phyloP scores from a whole-genome alignment of 2,113 vertebrate genomes.

The Ardeotis arabs region DNA sequence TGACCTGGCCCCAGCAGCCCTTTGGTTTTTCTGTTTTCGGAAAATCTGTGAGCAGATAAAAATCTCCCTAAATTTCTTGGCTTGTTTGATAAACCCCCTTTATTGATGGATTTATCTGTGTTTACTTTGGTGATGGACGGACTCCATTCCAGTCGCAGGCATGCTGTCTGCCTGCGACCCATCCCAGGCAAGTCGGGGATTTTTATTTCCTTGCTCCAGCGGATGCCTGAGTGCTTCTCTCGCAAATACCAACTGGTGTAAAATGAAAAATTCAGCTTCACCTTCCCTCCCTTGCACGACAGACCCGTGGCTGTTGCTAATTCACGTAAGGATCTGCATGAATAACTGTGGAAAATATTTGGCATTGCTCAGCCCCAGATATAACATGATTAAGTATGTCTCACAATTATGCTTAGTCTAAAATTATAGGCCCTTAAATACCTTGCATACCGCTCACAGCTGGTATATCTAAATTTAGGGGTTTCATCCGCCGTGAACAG shows the following conservation, averaged over 20 bases:
- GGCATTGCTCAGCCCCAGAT: constrained; percentile 4
- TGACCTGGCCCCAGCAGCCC: neutral
- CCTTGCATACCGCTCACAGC: constrained; percentile 12
- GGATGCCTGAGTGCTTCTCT: neutral
- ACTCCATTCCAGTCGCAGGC: neutral
- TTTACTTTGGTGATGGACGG: neutral
- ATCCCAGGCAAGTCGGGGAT: neutral
- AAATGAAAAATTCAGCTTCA: neutral
- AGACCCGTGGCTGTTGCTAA: neutral
- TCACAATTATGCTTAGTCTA: constrained; percentile 56
- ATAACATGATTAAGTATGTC: constrained; percentile 31
- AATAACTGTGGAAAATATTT: constrained; percentile 62
- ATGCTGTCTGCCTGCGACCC: neutral
- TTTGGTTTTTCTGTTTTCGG: neutral
- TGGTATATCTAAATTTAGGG: constrained; percentile 63
- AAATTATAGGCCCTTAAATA: constrained; percentile 49
- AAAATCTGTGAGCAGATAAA: neutral
- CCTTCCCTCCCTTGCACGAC: neutral
- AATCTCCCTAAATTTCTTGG: constrained; percentile 3
- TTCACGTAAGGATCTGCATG: neutral
- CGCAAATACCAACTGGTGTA: neutral
- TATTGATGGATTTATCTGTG: neutral
- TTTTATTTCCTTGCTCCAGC: neutral
- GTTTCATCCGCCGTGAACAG: neutral
- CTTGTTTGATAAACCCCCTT: neutral